Evolutionary conservation across 2,113 vertebrate genomes (phyloP).

Genomic region (Myrmecophaga tridactyla): DNA sequence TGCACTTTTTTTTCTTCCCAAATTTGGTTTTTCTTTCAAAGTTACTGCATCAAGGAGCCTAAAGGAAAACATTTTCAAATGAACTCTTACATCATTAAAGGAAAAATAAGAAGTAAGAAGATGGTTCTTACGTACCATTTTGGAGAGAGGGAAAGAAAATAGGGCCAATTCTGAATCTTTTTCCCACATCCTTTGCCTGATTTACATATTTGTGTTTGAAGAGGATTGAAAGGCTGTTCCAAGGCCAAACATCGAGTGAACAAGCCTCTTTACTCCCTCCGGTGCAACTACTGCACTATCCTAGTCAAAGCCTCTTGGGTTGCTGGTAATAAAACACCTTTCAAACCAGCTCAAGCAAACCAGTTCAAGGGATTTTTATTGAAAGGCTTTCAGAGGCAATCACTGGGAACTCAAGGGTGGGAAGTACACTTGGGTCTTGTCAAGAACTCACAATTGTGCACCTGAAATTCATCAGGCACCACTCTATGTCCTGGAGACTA

Average conservation of each 20-base stretch:
- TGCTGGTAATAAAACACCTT: not conserved
- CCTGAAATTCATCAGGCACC: not conserved
- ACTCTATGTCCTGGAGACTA: not conserved
- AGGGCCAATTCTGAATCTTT: not conserved
- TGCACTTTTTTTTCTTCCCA: constrained; percentile 3
- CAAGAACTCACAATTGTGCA: not conserved
- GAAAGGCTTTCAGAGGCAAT: not conserved
- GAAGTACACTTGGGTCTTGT: not conserved
- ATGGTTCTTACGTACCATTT: constrained; percentile 23
- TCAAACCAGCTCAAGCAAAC: not conserved
- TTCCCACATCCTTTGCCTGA: not conserved
- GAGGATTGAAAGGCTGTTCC: not conserved
- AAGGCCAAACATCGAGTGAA: not conserved
- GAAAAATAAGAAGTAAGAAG: constrained; percentile 48
- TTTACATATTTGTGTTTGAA: not conserved
- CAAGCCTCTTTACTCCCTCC: not conserved
- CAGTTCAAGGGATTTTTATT: constrained; percentile 18
- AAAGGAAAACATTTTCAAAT: constrained; percentile 27
- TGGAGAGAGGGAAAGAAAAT: not conserved
- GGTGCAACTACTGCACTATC: fast-evolving
- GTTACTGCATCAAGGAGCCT: not conserved
- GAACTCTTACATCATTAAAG: constrained; percentile 50
- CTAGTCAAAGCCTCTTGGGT: not conserved
- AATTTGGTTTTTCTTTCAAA: constrained; percentile 50
- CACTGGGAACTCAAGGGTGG: not conserved